Evolutionary conservation across 2,113 vertebrate species (phyloP).

Genomic region (Xiphophorus maculatus): DNA sequence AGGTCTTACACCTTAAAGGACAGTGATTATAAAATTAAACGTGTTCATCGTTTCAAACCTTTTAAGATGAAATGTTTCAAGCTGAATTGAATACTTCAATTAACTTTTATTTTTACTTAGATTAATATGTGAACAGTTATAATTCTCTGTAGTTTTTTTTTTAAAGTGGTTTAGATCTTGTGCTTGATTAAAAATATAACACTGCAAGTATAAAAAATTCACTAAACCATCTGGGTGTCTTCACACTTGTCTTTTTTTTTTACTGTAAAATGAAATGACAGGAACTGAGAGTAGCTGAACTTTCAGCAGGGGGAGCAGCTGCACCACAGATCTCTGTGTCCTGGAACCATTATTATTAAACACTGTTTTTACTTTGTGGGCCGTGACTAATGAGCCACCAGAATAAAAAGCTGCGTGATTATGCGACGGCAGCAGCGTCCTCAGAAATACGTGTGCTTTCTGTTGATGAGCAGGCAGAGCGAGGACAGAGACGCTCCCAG

Average conservation of each 20-base stretch:
- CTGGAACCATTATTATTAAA: background rate
- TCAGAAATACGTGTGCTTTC: conserved; percentile 78
- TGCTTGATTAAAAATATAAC: too few relatives aligned
- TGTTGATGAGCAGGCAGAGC: conserved; percentile 90
- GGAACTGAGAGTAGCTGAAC: background rate
- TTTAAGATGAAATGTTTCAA: too few relatives aligned
- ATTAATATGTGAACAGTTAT: too few relatives aligned
- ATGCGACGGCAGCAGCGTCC: background rate
- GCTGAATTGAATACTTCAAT: too few relatives aligned
- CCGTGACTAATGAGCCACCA: background rate
- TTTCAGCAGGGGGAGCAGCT: conserved; percentile 16
- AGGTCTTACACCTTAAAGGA: too few relatives aligned
- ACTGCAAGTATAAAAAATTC: background rate
- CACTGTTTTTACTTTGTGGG: background rate
- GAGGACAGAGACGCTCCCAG: conserved; percentile 87
- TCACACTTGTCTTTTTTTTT: background rate
- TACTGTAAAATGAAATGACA: too few relatives aligned
- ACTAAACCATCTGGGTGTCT: background rate
- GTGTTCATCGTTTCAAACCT: too few relatives aligned
- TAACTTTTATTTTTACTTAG: too few relatives aligned
- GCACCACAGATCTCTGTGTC: background rate
- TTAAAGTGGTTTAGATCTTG: too few relatives aligned
- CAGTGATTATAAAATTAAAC: too few relatives aligned
- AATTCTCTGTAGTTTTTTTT: too few relatives aligned
- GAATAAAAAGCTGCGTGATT: background rate